These are phyloP conservation scores for Smutsia gigantea DNA, from an alignment of 2,797 vertebrate genomes.

Conservation along the genomic window DNA sequence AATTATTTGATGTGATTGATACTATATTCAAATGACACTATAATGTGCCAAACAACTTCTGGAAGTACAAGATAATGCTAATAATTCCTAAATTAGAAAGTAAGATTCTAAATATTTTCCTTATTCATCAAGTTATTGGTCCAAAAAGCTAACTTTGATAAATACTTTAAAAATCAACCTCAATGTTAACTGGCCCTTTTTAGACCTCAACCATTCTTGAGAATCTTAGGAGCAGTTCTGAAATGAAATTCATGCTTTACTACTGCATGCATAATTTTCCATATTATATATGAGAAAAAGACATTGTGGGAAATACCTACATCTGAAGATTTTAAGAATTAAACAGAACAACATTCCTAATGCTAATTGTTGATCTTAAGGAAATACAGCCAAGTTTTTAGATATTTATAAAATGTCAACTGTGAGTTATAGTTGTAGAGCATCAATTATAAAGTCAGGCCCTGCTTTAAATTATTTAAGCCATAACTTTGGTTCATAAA, in stretches of 20 bases:
- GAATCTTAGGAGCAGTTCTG: neutral
- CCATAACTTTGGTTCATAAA: neutral
- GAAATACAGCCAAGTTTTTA: neutral
- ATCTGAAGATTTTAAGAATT: neutral
- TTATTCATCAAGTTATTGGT: neutral
- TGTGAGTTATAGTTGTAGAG: neutral
- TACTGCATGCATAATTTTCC: neutral
- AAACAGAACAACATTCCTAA: neutral
- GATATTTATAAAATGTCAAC: neutral
- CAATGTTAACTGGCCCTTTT: neutral
- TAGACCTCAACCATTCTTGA: neutral
- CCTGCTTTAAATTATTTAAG: neutral
- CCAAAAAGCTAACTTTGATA: neutral
- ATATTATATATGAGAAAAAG: neutral
- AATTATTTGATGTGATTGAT: neutral
- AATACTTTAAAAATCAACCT: neutral
- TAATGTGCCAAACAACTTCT: neutral
- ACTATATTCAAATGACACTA: neutral
- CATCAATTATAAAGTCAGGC: neutral
- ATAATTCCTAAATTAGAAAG: neutral
- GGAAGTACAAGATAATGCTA: neutral
- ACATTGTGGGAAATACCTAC: neutral
- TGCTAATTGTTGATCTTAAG: neutral
- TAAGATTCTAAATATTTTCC: neutral
- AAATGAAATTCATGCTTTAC: constrained; percentile 16